Conservation (phyloP, 2,888 invertebrate genomes). For the Trichopoda pennipes region DNA sequence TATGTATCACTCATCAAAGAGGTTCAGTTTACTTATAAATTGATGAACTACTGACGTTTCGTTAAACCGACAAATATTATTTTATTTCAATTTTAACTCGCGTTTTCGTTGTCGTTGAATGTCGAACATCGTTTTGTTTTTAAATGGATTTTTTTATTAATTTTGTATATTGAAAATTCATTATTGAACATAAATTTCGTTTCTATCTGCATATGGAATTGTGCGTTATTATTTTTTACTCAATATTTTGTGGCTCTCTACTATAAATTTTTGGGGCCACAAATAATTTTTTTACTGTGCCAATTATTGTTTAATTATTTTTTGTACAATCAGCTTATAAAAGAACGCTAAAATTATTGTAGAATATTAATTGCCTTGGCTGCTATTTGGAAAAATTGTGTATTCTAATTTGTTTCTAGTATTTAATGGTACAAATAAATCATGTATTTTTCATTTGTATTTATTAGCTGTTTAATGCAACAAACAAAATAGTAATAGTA, state of each 20-base stretch:
- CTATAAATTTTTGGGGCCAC: constrained; percentile 17
- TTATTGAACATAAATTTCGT: constrained; percentile 36
- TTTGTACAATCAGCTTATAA: constrained; percentile 35
- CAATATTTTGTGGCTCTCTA: constrained; percentile 35
- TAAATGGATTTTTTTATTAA: constrained; percentile 25
- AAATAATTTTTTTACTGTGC: constrained; percentile 18
- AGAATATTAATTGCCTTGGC: constrained; percentile 42
- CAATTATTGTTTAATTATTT: constrained; percentile 53
- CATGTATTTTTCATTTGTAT: neutral
- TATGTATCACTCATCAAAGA: constrained; percentile 25
- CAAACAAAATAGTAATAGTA: constrained; percentile 5
- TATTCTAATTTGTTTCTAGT: constrained; percentile 4
- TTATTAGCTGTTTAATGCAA: neutral
- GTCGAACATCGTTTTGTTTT: constrained; percentile 14
- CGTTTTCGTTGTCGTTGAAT: constrained; percentile 23
- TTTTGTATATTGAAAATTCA: constrained; percentile 39
- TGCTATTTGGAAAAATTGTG: constrained; percentile 45
- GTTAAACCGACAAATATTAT: constrained; percentile 16
- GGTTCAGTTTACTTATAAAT: constrained; percentile 58
- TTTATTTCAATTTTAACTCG: constrained; percentile 19
- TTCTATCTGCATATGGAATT: constrained; percentile 50
- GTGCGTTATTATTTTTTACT: constrained; percentile 47
- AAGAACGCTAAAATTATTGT: constrained; percentile 35
- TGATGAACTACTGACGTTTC: constrained; percentile 61
- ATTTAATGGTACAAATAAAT: neutral